Conservation (phyloP, 2,113 vertebrate genomes). For the Gymnorhina tibicen region DNA sequence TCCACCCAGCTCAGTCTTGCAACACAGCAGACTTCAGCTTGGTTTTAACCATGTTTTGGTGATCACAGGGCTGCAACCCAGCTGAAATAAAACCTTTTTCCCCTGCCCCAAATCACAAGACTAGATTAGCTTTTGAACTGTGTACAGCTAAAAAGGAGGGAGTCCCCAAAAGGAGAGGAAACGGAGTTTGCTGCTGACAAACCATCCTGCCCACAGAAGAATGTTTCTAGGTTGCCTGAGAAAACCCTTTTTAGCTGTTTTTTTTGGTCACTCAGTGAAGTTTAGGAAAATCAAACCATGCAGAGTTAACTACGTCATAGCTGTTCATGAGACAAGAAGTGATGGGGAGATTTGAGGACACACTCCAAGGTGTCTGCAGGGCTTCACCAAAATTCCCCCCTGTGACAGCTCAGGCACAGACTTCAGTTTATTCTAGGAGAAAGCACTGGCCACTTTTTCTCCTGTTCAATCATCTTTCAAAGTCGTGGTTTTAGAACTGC, state of each 20-base stretch:
- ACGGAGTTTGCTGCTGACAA: fast-evolving
- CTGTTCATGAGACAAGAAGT: fast-evolving
- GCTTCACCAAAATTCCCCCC: background rate
- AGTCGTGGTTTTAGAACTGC: background rate
- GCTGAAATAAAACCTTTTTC: background rate
- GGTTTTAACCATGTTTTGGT: background rate
- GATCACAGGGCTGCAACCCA: background rate
- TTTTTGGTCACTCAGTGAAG: background rate
- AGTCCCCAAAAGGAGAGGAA: background rate
- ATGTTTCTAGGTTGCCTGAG: background rate
- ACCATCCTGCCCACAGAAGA: background rate
- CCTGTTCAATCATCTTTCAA: background rate
- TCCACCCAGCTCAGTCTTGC: background rate
- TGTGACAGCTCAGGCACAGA: background rate
- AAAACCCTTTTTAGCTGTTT: background rate
- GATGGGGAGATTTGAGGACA: background rate
- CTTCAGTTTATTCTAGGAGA: background rate
- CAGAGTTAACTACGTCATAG: background rate
- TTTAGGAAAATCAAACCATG: background rate
- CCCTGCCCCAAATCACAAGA: background rate
- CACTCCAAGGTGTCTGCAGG: background rate
- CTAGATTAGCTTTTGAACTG: background rate
- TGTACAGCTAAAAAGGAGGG: background rate
- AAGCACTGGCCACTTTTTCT: background rate
- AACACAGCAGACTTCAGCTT: background rate